These are phyloP conservation scores for Takifugu rubripes DNA, from an alignment of 2,797 vertebrate species.

Conservation along the genomic window DNA sequence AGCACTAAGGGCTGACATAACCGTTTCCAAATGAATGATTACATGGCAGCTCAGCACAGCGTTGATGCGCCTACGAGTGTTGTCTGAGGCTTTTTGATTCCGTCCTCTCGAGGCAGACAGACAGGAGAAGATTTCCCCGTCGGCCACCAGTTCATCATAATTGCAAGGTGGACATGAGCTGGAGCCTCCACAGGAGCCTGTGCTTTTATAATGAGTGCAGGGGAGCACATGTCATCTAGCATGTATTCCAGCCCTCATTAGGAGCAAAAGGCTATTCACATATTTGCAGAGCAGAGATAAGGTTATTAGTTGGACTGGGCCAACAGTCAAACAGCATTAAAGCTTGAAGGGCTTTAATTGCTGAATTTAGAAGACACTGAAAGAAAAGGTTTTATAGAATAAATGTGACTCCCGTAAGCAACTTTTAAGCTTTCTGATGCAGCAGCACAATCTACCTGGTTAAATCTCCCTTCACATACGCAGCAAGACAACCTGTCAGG, in stretches of 20 bases:
- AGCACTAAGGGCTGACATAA: slow-evolving; percentile 53
- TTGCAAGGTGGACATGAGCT: slow-evolving; percentile 59
- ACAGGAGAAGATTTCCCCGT: slow-evolving; percentile 46
- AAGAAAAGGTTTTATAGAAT: slow-evolving; percentile 30
- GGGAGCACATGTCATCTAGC: slow-evolving; percentile 63
- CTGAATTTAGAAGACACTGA: slow-evolving; percentile 39
- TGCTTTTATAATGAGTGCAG: slow-evolving; percentile 73
- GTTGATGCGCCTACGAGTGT: slow-evolving; percentile 52
- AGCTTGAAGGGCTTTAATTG: slow-evolving; percentile 56
- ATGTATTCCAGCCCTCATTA: slow-evolving; percentile 67
- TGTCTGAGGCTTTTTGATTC: slow-evolving; percentile 46
- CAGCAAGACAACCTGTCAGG: too few relatives aligned
- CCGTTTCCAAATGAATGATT: slow-evolving; percentile 55
- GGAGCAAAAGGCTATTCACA: slow-evolving; percentile 60
- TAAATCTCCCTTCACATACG: too few relatives aligned
- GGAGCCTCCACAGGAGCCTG: slow-evolving; percentile 42
- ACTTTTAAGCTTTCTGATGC: slow-evolving; percentile 20
- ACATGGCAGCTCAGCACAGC: slow-evolving; percentile 46
- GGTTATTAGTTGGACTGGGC: slow-evolving; percentile 64
- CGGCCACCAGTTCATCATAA: slow-evolving; percentile 56
- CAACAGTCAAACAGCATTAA: slow-evolving; percentile 35
- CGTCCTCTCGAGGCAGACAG: slow-evolving; percentile 37
- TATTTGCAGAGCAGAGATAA: slow-evolving; percentile 68
- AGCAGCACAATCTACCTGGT: background rate
- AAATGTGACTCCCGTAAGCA: slow-evolving; percentile 23